Conservation (phyloP, 2,113 vertebrate genomes). For the Formicarius rufipectus region DNA sequence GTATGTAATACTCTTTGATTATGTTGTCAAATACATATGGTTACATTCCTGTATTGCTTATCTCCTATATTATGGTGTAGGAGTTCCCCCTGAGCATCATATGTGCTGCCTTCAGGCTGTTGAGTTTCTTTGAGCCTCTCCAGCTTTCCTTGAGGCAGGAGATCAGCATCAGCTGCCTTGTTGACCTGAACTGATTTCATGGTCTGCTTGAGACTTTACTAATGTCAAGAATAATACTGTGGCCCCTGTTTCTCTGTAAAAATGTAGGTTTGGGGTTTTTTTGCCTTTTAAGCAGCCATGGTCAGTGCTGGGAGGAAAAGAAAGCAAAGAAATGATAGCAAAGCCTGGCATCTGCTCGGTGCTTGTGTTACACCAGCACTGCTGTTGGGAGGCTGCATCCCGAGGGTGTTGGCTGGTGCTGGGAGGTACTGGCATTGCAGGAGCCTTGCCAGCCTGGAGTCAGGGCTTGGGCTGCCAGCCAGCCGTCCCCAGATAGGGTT, state of each 20-base stretch:
- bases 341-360: rapidly evolving
- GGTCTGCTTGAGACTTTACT: not conserved
- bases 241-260: not conserved
- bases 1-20: not conserved
- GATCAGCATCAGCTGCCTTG: not conserved
- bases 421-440: not conserved
- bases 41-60: not conserved
- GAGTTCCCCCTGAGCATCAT: not conserved
- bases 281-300: not conserved
- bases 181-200: not conserved
- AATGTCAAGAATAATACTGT: not conserved
- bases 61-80: not conserved
- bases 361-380: not conserved
- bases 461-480: not conserved
- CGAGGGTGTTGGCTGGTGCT: not conserved
- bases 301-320: not conserved
- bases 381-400: not conserved
- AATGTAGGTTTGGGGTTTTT: not conserved
- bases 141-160: not conserved
- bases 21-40: not conserved
- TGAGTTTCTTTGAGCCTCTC: not conserved
- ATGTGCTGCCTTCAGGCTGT: not conserved
- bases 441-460: not conserved
- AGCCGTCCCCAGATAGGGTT: not conserved
- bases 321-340: not conserved